These are phyloP conservation scores for Hydroisotoma schaefferi DNA, from an alignment of 2,888 invertebrate species.

Conservation along the genomic window DNA sequence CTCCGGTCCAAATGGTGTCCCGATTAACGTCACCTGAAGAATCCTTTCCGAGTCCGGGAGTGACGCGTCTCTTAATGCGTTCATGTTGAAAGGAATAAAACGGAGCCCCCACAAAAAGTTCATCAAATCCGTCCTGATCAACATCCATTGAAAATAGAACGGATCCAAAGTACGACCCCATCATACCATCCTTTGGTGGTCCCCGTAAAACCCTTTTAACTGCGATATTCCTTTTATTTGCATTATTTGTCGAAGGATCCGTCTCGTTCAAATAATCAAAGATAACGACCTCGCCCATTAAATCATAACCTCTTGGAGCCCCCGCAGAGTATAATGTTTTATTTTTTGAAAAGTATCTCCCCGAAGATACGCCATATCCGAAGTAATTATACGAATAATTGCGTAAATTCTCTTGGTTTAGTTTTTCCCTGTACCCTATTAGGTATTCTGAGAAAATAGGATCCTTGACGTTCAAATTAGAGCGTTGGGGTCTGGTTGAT, in stretches of 20 bases:
- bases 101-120: constrained; percentile 33
- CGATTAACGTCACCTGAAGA: background rate
- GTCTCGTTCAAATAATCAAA: constrained; percentile 11
- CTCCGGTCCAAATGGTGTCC: constrained; percentile 11
- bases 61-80: background rate
- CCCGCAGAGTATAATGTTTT: constrained; percentile 23
- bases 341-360: constrained; percentile 10
- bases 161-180: constrained; percentile 34
- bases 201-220: background rate
- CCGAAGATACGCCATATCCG: constrained; percentile 30
- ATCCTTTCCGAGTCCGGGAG: background rate
- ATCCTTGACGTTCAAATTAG: background rate
- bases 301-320: constrained; percentile 21
- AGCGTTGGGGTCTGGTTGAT: background rate
- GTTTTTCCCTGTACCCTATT: constrained; percentile 12
- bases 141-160: constrained; percentile 25
- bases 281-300: constrained; percentile 25
- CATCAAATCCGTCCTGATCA: constrained; percentile 23
- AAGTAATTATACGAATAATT: constrained; percentile 19
- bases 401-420: background rate
- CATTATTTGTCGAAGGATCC: background rate
- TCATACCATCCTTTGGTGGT: constrained; percentile 9
- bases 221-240: background rate
- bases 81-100: background rate
- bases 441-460: constrained; percentile 22